These are phyloP conservation scores for Orestias chungarensis DNA, from an alignment of 2,797 vertebrate genomes.

Conservation along the genomic window DNA sequence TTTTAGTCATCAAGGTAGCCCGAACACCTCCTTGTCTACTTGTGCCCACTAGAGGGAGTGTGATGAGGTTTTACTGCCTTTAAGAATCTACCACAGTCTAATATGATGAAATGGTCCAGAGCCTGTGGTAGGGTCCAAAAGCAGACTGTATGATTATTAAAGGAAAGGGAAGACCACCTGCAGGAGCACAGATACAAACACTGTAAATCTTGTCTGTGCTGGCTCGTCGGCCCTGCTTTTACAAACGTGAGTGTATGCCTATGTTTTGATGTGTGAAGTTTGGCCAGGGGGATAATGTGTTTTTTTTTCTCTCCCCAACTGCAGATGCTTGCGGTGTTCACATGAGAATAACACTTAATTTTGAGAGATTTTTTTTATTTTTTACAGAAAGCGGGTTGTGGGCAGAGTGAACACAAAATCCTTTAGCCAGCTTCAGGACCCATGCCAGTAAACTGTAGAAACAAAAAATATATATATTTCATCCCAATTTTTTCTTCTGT, in stretches of 20 bases:
- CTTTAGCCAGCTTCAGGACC: neutral
- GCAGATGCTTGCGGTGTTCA: constrained; percentile 37
- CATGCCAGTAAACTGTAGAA: neutral
- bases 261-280: constrained; percentile 37
- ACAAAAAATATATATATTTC: neutral
- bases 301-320: constrained; percentile 36
- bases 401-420: neutral
- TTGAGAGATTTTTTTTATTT: constrained; percentile 30
- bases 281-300: constrained; percentile 28
- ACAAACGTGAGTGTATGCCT: constrained; percentile 5
- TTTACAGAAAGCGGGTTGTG: constrained; percentile 23
- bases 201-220: constrained; percentile 6
- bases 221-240: constrained; percentile 15
- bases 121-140: constrained; percentile 1
- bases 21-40: constrained; percentile 7
- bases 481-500: neutral
- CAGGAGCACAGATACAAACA: constrained; percentile 7
- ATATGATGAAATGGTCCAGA: constrained; percentile 11
- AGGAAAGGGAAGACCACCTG: constrained; percentile 5
- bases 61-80: constrained; percentile 20
- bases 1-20: no score
- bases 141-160: constrained; percentile 5
- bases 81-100: constrained; percentile 5
- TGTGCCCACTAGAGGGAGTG: constrained; percentile 77
- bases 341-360: constrained; percentile 43